Percentiles rank a stretch among this genome's conserved stretches.
phyloP scores from a whole-genome alignment of 1,140 invertebrate species.

The Drosophila sp. region DNA sequence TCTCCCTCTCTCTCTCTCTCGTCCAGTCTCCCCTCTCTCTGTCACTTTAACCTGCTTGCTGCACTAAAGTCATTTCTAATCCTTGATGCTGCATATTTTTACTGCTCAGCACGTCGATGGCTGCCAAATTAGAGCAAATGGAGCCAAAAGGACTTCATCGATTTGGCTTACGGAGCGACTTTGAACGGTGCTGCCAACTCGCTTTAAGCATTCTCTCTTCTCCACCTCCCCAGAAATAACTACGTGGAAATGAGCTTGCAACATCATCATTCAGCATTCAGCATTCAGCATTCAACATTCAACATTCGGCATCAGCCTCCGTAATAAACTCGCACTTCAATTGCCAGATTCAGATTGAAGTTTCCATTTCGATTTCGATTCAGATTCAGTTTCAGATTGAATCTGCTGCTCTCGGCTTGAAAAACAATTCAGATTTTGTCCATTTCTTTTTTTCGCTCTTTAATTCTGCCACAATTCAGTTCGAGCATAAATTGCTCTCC shows the following conservation, averaged over 20 bases:
- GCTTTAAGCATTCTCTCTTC: constrained; percentile 13
- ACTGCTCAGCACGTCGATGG: constrained; percentile 70
- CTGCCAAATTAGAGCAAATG: constrained; percentile 75
- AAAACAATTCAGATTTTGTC: too few relatives aligned
- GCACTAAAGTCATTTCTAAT: constrained; percentile 59
- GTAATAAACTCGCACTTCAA: constrained; percentile 1
- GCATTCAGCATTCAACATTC: background rate
- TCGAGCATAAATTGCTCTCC: too few relatives aligned
- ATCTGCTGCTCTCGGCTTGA: too few relatives aligned
- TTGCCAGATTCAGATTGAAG: constrained; percentile 1
- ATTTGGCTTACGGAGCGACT: constrained; percentile 40
- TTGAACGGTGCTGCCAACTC: constrained; percentile 43
- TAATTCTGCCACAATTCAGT: too few relatives aligned
- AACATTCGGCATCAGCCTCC: background rate
- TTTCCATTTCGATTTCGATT: too few relatives aligned
- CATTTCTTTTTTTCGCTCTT: too few relatives aligned
- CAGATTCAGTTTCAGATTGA: background rate
- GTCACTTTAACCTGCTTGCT: constrained; percentile 9
- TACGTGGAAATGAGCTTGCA: constrained; percentile 6
- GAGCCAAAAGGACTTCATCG: constrained; percentile 52
- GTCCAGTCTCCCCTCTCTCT: background rate
- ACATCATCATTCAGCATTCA: background rate
- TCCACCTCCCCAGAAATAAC: constrained; percentile 1
- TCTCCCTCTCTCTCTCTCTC: background rate
- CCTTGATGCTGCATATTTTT: constrained; percentile 61